Conservation (phyloP, 2,888 invertebrate genomes). For the Aelia acuminata region DNA sequence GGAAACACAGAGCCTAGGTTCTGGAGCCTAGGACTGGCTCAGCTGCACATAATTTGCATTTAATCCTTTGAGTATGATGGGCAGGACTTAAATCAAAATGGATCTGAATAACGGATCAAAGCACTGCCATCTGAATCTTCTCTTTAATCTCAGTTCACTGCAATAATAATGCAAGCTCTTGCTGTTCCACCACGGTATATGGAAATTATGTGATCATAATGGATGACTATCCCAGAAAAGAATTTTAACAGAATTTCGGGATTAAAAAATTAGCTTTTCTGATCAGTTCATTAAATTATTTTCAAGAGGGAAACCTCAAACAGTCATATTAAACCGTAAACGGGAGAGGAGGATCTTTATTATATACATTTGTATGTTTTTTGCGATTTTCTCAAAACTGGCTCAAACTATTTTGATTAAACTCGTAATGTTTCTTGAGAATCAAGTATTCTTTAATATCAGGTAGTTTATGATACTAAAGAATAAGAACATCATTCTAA, state of each 20-base stretch:
- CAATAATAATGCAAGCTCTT: neutral
- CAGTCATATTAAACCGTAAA: no score
- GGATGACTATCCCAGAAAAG: neutral
- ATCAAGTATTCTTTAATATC: no score
- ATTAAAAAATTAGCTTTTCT: neutral
- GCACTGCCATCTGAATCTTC: neutral
- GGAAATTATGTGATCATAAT: neutral
- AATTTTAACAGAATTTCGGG: neutral
- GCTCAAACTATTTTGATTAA: no score
- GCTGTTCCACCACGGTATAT: neutral
- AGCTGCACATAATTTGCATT: neutral
- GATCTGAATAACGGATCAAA: neutral
- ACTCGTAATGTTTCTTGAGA: no score
- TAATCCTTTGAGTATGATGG: slow-evolving; percentile 9
- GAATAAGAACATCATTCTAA: no score
- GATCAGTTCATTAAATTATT: no score
- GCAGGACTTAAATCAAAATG: neutral
- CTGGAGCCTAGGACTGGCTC: neutral
- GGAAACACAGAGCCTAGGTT: neutral
- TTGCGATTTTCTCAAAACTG: no score
- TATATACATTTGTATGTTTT: no score
- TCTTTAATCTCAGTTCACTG: neutral
- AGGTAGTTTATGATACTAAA: no score
- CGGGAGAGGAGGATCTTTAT: no score
- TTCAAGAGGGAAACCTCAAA: no score